phyloP scores from a whole-genome alignment of 23 tunicate genomes.

The Trididemnum clinides region DNA sequence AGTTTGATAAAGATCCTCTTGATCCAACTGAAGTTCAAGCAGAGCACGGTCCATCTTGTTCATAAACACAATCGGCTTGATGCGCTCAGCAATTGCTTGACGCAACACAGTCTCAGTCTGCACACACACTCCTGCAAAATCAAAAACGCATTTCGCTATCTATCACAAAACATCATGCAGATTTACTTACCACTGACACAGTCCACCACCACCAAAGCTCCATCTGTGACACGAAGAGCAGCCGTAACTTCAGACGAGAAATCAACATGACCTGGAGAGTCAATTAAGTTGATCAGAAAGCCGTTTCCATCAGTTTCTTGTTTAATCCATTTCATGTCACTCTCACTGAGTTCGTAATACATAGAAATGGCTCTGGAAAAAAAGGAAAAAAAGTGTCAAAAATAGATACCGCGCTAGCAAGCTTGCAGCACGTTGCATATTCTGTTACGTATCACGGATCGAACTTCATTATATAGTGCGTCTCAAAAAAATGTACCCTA shows the following conservation, averaged over 20 bases:
- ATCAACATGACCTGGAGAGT: constrained; percentile 98
- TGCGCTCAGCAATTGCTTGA: constrained; percentile 93
- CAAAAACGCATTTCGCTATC: too few species aligned
- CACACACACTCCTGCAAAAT: constrained; percentile 91
- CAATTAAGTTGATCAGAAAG: constrained; percentile 92
- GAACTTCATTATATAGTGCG: too few species aligned
- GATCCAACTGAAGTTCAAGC: constrained; percentile 84
- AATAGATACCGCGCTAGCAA: too few species aligned
- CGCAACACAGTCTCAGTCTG: constrained; percentile 98
- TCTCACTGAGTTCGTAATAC: constrained; percentile 80
- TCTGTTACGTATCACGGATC: too few species aligned
- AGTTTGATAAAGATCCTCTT: constrained; percentile 91
- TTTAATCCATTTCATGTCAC: constrained; percentile 81
- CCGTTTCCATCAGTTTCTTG: constrained; percentile 79
- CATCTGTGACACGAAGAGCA: constrained; percentile 99
- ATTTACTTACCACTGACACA: constrained; percentile 93
- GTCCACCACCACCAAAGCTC: constrained; percentile 97
- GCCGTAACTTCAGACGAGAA: constrained; percentile 99
- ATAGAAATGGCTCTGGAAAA: constrained; percentile 79
- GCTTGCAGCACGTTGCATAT: too few species aligned
- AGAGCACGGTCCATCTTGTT: constrained; percentile 99
- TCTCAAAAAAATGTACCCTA: too few species aligned
- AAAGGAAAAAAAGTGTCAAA: too few species aligned
- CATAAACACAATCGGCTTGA: constrained; percentile 97
- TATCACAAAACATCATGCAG: not conserved